Conservation (phyloP, 2,797 vertebrate genomes). For the Vipera latastei region DNA sequence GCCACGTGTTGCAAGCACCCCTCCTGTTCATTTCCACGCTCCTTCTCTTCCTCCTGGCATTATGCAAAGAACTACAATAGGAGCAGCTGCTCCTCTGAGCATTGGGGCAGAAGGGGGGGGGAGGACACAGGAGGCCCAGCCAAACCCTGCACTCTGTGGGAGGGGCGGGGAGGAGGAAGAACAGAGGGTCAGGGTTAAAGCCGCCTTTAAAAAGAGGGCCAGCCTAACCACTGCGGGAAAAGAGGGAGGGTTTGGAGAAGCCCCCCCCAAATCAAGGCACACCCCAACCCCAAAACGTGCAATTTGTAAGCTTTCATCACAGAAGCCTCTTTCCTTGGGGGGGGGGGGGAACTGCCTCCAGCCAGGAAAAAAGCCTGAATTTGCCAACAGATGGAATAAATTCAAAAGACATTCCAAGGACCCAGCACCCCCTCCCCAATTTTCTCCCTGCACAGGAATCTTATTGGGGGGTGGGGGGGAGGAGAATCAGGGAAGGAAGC, state of each 20-base stretch:
- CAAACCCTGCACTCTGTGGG: not conserved
- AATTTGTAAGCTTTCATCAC: not conserved
- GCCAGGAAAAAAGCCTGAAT: no score
- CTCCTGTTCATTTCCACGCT: not conserved
- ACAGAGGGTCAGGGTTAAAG: not conserved
- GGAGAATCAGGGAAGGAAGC: no score
- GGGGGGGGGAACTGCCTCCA: not conserved
- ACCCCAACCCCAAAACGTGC: not conserved
- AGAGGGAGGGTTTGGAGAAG: not conserved
- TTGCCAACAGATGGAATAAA: no score
- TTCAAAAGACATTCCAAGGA: not conserved
- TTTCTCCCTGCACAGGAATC: not conserved
- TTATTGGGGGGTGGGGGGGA: rapidly evolving
- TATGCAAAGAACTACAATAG: not conserved
- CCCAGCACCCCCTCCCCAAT: not conserved
- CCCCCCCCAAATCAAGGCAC: no score
- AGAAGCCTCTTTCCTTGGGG: no score
- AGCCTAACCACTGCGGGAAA: not conserved
- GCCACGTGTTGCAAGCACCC: not conserved
- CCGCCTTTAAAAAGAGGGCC: not conserved
- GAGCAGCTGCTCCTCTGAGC: not conserved
- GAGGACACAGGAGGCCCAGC: not conserved
- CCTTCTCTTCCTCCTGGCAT: not conserved
- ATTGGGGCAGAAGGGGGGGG: not conserved
- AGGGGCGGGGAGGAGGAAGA: not conserved